phyloP scores from a whole-genome alignment of 2,797 vertebrate genomes.

The Paratrypauchen microcephalus region DNA sequence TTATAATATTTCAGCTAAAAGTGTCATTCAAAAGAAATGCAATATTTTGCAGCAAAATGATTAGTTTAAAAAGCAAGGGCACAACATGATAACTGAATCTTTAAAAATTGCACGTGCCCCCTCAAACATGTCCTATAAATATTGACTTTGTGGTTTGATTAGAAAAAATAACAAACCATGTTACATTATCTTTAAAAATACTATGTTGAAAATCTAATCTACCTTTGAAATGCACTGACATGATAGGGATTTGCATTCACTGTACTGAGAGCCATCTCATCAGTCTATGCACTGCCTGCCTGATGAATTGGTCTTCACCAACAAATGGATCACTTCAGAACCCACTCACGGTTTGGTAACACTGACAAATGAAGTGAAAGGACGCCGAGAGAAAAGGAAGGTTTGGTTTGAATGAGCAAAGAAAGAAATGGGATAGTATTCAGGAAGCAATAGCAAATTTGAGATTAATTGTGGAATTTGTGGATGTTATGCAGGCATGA shows the following conservation, averaged over 20 bases:
- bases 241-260: constrained; percentile 53
- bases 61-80: constrained; percentile 47
- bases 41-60: constrained; percentile 57
- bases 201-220: constrained; percentile 55
- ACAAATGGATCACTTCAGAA: constrained; percentile 78
- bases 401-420: constrained; percentile 38
- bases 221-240: constrained; percentile 46
- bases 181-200: constrained; percentile 51
- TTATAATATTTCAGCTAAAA: constrained; percentile 64
- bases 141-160: constrained; percentile 7
- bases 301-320: constrained; percentile 77
- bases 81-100: constrained; percentile 51
- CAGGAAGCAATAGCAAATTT: neutral
- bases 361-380: constrained; percentile 71
- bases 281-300: constrained; percentile 68
- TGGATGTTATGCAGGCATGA: neutral
- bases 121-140: neutral
- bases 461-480: neutral
- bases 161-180: constrained; percentile 41
- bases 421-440: constrained; percentile 14
- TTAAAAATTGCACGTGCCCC: constrained; percentile 13
- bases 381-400: constrained; percentile 24
- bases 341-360: constrained; percentile 66
- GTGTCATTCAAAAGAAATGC: constrained; percentile 57
- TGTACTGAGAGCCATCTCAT: constrained; percentile 49